phyloP scores from a whole-genome alignment of 2,797 vertebrate species.

The Danio tinwini region DNA sequence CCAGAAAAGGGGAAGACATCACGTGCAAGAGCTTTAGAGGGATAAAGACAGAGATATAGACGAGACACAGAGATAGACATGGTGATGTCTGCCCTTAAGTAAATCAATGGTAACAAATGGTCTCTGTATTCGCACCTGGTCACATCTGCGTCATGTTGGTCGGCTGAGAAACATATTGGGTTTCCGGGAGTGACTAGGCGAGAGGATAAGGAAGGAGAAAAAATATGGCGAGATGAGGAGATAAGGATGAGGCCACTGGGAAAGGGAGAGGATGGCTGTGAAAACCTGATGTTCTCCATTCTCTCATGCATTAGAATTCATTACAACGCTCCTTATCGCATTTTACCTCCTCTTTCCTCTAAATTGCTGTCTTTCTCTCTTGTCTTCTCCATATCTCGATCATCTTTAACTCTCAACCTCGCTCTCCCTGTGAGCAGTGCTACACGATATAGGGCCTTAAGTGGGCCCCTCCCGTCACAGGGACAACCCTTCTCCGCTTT shows the following conservation, averaged over 20 bases:
- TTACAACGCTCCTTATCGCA: slow-evolving; percentile 14
- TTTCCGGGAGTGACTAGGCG: slow-evolving; percentile 30
- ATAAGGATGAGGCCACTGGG: slow-evolving; percentile 31
- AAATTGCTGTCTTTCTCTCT: slow-evolving; percentile 37
- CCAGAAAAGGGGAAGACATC: slow-evolving; percentile 34
- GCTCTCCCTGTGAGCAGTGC: slow-evolving; percentile 1
- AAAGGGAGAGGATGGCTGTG: slow-evolving; percentile 36
- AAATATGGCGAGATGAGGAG: slow-evolving; percentile 28
- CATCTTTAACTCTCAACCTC: background rate
- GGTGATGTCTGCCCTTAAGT: slow-evolving; percentile 9
- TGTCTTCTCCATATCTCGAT: slow-evolving; percentile 22
- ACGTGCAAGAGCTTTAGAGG: background rate
- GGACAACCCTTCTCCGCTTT: background rate
- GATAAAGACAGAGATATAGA: background rate
- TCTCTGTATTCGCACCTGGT: slow-evolving; percentile 43
- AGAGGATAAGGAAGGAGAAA: slow-evolving; percentile 28
- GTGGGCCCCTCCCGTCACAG: slow-evolving; percentile 12
- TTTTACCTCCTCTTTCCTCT: slow-evolving; percentile 23
- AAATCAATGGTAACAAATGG: slow-evolving; percentile 28
- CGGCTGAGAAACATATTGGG: slow-evolving; percentile 30
- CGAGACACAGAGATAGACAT: background rate
- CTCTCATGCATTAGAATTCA: slow-evolving; percentile 23
- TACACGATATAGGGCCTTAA: slow-evolving; percentile 12
- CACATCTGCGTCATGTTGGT: slow-evolving; percentile 32
- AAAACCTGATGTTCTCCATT: slow-evolving; percentile 33